Evolutionary conservation across 2,888 invertebrate species (phyloP), one percentile per base, ranked within the genome.

Genomic region (Cerastis leucographa): DNA sequence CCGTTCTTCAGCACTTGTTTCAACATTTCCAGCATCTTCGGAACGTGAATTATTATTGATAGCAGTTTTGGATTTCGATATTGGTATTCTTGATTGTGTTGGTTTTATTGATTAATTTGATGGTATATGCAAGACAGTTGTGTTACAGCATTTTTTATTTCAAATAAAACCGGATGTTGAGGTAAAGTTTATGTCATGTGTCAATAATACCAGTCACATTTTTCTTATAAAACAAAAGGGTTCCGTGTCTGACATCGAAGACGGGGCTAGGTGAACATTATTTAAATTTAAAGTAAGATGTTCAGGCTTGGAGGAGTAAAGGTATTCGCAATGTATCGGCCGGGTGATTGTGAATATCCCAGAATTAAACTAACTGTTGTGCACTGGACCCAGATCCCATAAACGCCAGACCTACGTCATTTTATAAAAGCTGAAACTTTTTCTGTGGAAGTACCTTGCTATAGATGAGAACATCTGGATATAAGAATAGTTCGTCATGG

Each of bases 71-170:
- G 40, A 40, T 51, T 17, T 62, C 1, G 51, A 40, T 54, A 22
- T 74, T 11, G 66, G 4, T 61, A 74, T 81, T 81, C 12, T 54
- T 29, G 29, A 14, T 44, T 44, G 44, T 29, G 42, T 59, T 29
- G 2, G 4, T 78, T 78, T 29, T 25, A 12, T 40, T 78, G 0
- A 25, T 17, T n/a, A 19, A 7, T 49, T 78, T n/a, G 19, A 74
- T 51, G 19, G 22, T 42, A 7, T 35, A n/a, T 61, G 35, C 17
- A n/a, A 78, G 46, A 66, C 25, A 22, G 35, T 40, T 22, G 12
- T 44, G 17, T 19, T 35, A 4, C 14, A 14, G 1, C 1, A 4
- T 35, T 54, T 56, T 44, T 29, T n/a, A 56, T 49, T 42, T 7
- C 11, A 44, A 25, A 29, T 5, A 8, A n/a, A 68, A 42, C 42